Evolutionary conservation across 2,113 vertebrate species (phyloP), one percentile per base, ranked within the genome.

Genomic region (Lagopus leucura): DNA sequence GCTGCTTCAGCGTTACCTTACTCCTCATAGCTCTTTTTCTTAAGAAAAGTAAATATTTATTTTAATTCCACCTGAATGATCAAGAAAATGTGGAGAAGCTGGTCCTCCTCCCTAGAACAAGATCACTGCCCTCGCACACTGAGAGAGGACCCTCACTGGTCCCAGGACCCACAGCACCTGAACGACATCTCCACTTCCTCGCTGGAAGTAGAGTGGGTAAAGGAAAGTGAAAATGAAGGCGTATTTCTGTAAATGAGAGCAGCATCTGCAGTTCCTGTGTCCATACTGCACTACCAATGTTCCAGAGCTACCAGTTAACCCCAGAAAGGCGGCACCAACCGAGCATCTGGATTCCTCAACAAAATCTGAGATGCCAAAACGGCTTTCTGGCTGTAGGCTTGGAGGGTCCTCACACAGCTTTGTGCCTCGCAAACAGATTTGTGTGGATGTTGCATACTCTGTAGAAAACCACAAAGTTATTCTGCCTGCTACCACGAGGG

Each of bases 401-500:
- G 0, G 4, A 64, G 47, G 12, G 16, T n/a, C n/a, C 82, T 10
- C 54, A 36, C 6, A 25, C 13, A 75, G 61, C 70, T 87, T 22
- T 3, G 76, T 66, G 77, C 83, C 73, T 76, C 1, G 0, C 83
- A 52, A 40, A 66, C 57, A 65, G 38, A 60, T 60, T 63, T 34
- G 13, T 86, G 85, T 3, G 30, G 67, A 11, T 0, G 0, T 4
- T 27, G 55, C 7, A 25, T 3, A 28, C 72, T 55, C 72, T 43
- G 55, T 70, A 71, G 72, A 81, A 80, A 78, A 50, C 40, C 89
- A 52, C 34, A 1, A 13, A 63, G 40, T 54, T 21, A 1, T 16
- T 66, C 42, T 25, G 47, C 57, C 34, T 0, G 0, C 60, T 45
- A 28, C 32, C 76, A 32, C 0, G 5, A 71, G 79, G 72, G 48